Evolutionary conservation across 2,113 vertebrate species (phyloP).

Genomic region (Naja naja): DNA sequence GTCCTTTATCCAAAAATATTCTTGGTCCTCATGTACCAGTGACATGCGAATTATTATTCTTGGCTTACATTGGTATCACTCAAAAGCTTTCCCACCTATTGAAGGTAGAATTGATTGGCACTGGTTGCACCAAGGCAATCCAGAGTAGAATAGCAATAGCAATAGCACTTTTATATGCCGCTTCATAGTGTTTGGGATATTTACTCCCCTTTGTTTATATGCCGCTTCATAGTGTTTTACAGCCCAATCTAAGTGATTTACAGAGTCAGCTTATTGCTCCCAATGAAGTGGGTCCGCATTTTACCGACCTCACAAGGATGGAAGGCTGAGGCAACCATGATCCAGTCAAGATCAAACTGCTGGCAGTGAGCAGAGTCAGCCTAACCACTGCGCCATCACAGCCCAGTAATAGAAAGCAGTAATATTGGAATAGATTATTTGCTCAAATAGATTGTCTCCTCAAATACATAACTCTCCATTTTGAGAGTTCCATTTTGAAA

Average conservation of each 20-base stretch:
- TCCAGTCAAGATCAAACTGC: not conserved
- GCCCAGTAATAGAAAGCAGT: not conserved
- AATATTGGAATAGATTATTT: not conserved
- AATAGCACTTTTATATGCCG: not conserved
- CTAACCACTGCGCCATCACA: not conserved
- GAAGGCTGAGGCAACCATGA: not conserved
- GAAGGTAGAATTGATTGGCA: not conserved
- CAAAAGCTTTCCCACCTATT: not conserved
- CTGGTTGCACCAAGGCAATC: not conserved
- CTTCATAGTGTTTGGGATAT: not conserved
- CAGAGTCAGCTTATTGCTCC: not conserved
- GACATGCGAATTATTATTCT: not conserved
- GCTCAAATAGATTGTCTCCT: not conserved
- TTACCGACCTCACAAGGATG: not conserved
- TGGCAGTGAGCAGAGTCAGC: not conserved
- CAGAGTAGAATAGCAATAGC: not conserved
- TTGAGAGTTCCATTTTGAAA: not conserved
- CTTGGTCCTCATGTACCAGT: not conserved
- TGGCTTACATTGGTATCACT: not conserved
- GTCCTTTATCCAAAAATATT: constrained; percentile 1
- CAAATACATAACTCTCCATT: not conserved
- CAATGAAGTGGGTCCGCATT: not conserved
- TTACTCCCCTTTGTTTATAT: no score
- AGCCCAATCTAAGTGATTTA: not conserved
- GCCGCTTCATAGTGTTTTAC: not conserved